Percentiles rank a stretch among this genome's conserved stretches.
phyloP scores from a whole-genome alignment of 1,140 invertebrate genomes.

The fruit fly (Drosophila melanogaster) region DNA sequence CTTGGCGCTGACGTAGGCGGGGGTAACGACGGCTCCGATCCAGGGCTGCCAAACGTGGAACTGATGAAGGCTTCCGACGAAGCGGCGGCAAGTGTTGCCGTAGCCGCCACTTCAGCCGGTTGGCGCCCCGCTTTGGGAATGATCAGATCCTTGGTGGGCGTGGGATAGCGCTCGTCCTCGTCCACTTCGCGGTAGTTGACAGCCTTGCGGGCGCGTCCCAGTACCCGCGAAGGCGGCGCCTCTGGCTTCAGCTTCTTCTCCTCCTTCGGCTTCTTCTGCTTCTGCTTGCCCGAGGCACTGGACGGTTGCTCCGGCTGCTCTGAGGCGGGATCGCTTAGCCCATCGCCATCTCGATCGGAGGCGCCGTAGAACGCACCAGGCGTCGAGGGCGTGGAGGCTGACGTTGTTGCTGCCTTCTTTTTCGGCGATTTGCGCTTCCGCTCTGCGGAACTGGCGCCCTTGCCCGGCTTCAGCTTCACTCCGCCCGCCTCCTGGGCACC shows the following conservation, averaged over 20 bases:
- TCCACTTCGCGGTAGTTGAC: slow-evolving; percentile 84
- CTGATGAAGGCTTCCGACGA: slow-evolving; percentile 34
- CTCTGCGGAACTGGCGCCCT: slow-evolving; percentile 84
- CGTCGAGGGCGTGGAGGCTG: slow-evolving; percentile 37
- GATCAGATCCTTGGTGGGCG: slow-evolving; percentile 80
- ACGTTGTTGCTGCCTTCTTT: slow-evolving; percentile 41
- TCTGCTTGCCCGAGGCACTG: slow-evolving; percentile 25
- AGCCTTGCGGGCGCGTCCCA: slow-evolving; percentile 72
- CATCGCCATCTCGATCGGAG: slow-evolving; percentile 40
- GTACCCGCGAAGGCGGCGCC: slow-evolving; percentile 81
- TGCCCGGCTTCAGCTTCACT: slow-evolving; percentile 78
- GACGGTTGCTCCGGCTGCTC: slow-evolving; percentile 42
- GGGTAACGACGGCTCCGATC: slow-evolving; percentile 48
- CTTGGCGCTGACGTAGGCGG: slow-evolving; percentile 62
- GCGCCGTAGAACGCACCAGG: slow-evolving; percentile 49
- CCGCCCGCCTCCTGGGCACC: slow-evolving; percentile 36
- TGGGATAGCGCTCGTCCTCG: slow-evolving; percentile 80
- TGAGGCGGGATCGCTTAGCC: slow-evolving; percentile 17
- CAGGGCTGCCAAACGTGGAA: slow-evolving; percentile 23
- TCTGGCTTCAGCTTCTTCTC: slow-evolving; percentile 84
- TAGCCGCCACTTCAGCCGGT: slow-evolving; percentile 12
- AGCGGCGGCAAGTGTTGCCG: slow-evolving; percentile 18
- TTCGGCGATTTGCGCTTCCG: slow-evolving; percentile 82
- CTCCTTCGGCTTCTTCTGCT: slow-evolving; percentile 75
- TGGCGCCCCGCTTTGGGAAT: slow-evolving; percentile 59